Evolutionary conservation across 2,888 invertebrate species (phyloP), one percentile per base, ranked within the genome.

Genomic region (Coleophora deauratella): DNA sequence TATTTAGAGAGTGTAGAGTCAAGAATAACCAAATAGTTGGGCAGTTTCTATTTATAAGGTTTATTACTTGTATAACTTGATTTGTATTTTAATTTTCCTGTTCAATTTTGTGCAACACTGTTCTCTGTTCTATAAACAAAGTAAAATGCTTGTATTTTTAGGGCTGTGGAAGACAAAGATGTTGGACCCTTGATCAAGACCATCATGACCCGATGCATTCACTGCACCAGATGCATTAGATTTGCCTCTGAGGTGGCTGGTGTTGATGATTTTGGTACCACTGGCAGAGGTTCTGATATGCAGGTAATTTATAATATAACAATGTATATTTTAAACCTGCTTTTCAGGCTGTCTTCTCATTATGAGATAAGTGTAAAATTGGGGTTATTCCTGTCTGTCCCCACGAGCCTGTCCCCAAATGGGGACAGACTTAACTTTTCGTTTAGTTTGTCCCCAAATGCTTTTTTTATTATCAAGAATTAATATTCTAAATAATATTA

Each of bases 241-340:
- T 99, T 99, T 81, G 99, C 98, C 2, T 98, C 98, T 1, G 99
- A 99, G 86, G 92, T 99, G n/a, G 99, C 99, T 40, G 99, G 99
- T 9, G 93, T 99, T 34, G 98, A 98, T 72, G 99, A 99, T 81
- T 88, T 99, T 48, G 91, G 99, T 41, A 97, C 97, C 3, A 96
- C 96, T 15, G 97, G 97, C 1, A 89, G 97, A 63, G 97, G 98
- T 37, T 90, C 91, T 55, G 97, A 98, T 50, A 99, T 99, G 98
- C 98, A 98, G 89, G 93, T 90, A 42, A 50, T 11, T 28, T 44
- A 6, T 4, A 10, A 9, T 4, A 31, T 9, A 10, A 31, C 8
- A 9, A 4, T 31, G 10, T 31, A 9, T 31, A 31, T 31, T 31
- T 31, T 9, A 28, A 31, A 15, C n/a, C n/a, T n/a, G n/a, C n/a